Evolutionary conservation across 2,797 vertebrate genomes (phyloP), one percentile per base, ranked within the genome.

Genomic region (Scolopax rusticola): DNA sequence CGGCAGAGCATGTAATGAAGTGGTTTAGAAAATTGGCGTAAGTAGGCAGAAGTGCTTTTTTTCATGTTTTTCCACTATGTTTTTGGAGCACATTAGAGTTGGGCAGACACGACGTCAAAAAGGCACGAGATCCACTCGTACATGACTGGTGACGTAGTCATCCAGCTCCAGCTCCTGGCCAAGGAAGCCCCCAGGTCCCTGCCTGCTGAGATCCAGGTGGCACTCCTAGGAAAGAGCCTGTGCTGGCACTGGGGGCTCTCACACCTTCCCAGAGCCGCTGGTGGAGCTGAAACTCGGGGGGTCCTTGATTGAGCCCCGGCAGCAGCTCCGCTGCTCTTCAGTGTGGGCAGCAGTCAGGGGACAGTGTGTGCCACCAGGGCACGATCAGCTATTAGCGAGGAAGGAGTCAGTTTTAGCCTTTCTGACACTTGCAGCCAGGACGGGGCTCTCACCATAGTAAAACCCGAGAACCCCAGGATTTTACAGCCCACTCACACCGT

Each of bases 41-140:
- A 93, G 70, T 20, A 87, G 84, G 43, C 19, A 56, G n/a, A 92
- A 90, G 38, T 77, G 68, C 15, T 54, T 88, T 92, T 73, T 63
- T 65, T 25, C 3, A 12, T 88, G n/a, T 59, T 95, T 93, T 93
- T 79, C 85, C 48, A 41, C 47, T 79, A 15, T 0, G 2, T 59
- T 90, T 94, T 94, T 87, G 59, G 70, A 89, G 88, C 2, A 2
- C 0, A 0, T 20, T 63, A 32, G 25, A 19, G 9, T 60, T 71
- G 23, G 2, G 32, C 36, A 27, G 71, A 65, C 45, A 4, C 36
- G 23, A 64, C 45, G 76, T 88, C 45, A 56, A 73, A 81, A 73
- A 65, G 33, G 16, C 12, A 10, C 1, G 1, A 86, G 64, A 60
- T 77, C 23, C 40, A 25, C 32, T 84, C n/a, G 15, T 20, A 48